Base-by-base conservation (phyloP, 2,797 vertebrate genomes). In the Perodicticus potto region DNA sequence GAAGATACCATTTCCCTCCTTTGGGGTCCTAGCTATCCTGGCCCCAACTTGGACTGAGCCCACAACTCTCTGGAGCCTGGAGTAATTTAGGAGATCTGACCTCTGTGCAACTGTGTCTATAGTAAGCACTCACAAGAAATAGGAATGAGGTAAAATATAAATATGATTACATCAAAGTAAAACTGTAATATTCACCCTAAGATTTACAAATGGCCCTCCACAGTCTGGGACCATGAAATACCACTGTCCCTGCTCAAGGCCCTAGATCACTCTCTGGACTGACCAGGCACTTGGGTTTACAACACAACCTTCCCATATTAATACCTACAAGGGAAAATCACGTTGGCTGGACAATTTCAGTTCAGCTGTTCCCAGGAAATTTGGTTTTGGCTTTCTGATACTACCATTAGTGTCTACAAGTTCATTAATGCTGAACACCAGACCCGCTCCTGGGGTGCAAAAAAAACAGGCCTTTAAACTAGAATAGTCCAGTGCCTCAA, bases 201-300 rank as follows among this genome's bases (percentile, higher is more conserved):
- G 34, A 49, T 4, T n/a, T 25, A 63, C 34, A 69, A 11, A 63
- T 0, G 10, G 17, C 5, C n/a, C 3, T 27, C 65, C 5, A 0
- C 0, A 4, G 40, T 19, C 89, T 43, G 74, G 72, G 67, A 70
- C 19, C 29, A 7, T 1, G 2, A 17, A 32, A 27, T 1, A 6
- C n/a, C 55, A 40, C 1, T 25, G 3, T 16, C 2, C 16, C 25
- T 1, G 1, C 85, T 53, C 25, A 0, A 37, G 0, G 34, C 74
- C 43, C 45, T 8, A 34, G 40, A 55, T 55, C 29, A 67, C 61
- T 53, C 3, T 1, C 29, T 9, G 7, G 32, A 49, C 76, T 76
- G n/a, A 13, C 34, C 65, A 0, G 2, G 77, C 5, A 5, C 43
- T 45, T 16, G 5, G 2, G 20, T 74, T 32, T 53, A 37, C 45